phyloP scores from a whole-genome alignment of 2,113 vertebrate genomes.

The Oncorhynchus masou region DNA sequence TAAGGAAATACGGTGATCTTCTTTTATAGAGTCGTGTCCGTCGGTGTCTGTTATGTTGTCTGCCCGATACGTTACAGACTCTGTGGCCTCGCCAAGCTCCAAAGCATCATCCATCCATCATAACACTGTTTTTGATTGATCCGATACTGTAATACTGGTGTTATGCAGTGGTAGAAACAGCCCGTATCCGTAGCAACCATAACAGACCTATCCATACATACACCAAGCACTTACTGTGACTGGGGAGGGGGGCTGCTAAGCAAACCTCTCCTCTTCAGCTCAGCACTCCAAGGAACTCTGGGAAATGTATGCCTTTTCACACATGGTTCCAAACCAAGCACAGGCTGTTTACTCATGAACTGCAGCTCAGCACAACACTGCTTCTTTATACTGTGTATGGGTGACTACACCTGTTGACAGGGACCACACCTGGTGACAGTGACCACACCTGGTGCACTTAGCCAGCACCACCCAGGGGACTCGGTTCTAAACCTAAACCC shows the following conservation, averaged over 20 bases:
- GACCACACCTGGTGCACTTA: too few species aligned
- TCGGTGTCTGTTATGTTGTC: conserved; percentile 6
- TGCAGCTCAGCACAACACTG: not conserved
- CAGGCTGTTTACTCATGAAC: conserved; percentile 41
- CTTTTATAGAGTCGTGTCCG: conserved; percentile 45
- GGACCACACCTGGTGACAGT: too few species aligned
- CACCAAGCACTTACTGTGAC: conserved; percentile 48
- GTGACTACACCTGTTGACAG: too few species aligned
- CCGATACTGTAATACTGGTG: conserved; percentile 63
- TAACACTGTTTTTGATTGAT: conserved; percentile 48
- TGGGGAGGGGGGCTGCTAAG: conserved; percentile 55
- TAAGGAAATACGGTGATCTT: conserved; percentile 54
- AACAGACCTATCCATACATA: conserved; percentile 38
- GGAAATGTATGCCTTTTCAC: conserved; percentile 61
- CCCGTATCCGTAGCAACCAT: conserved; percentile 63
- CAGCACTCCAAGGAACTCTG: conserved; percentile 47
- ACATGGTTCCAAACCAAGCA: conserved; percentile 70
- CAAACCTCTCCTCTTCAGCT: conserved; percentile 59
- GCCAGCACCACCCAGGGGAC: too few species aligned
- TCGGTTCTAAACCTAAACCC: too few species aligned
- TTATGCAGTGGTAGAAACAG: conserved; percentile 71
- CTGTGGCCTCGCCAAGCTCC: not conserved
- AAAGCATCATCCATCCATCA: not conserved
- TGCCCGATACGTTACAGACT: conserved; percentile 7
- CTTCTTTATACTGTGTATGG: too few species aligned